These are phyloP conservation scores for Sula dactylatra DNA, from an alignment of 2,113 vertebrate genomes.

Conservation along the genomic window DNA sequence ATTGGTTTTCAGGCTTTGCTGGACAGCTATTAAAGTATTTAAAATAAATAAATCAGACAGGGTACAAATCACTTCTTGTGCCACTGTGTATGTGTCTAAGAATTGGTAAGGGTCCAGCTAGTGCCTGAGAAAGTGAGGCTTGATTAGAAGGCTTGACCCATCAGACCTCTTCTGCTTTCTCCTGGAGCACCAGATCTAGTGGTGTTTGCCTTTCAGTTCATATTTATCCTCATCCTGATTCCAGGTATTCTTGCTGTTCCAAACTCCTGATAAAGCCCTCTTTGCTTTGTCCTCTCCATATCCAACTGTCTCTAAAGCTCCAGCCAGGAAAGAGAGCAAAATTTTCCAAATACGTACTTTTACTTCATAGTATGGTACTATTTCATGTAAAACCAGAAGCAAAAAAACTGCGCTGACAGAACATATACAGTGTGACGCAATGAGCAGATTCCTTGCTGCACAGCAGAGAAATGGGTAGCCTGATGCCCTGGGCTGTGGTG, in stretches of 20 bases:
- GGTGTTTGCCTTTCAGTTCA: neutral
- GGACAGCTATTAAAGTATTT: neutral
- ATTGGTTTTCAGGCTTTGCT: neutral
- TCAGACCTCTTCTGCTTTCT: neutral
- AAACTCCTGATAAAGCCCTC: neutral
- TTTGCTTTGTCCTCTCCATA: neutral
- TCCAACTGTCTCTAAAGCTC: neutral
- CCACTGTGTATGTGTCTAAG: neutral
- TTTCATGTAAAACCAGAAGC: neutral
- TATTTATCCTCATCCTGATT: neutral
- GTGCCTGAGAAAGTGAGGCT: neutral
- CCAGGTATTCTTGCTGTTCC: neutral
- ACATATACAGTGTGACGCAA: accelerated
- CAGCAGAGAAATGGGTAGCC: neutral
- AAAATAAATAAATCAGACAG: neutral
- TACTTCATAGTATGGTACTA: neutral
- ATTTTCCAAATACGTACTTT: neutral
- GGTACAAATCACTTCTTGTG: neutral
- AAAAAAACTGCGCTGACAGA: neutral
- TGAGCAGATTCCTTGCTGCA: neutral
- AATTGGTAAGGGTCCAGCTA: neutral
- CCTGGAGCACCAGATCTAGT: neutral
- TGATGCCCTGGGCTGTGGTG: neutral
- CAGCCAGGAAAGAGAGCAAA: neutral
- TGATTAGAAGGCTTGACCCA: neutral